Conservation (phyloP, 2,888 invertebrate genomes). For the Drosophila koepferae region DNA sequence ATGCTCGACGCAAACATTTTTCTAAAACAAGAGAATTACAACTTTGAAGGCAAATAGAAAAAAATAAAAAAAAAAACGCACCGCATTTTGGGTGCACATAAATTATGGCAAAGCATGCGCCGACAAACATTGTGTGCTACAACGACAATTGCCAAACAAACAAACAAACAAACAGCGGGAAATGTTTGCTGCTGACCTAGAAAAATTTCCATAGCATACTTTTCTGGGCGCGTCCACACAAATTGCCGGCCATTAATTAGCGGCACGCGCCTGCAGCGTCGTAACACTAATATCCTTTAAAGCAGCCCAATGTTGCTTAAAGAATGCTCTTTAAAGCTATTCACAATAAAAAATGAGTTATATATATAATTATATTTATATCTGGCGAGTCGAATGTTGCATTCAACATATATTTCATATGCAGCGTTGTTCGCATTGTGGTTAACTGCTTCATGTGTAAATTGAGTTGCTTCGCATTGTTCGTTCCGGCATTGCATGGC, state of each 20-base stretch:
- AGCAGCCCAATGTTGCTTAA: conserved; percentile 30
- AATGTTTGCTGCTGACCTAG: conserved; percentile 57
- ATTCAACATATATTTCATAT: conserved; percentile 40
- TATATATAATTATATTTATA: background rate
- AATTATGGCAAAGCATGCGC: conserved; percentile 74
- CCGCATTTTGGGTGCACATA: conserved; percentile 59
- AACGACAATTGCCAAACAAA: conserved; percentile 26
- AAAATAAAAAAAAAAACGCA: background rate
- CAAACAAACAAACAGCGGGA: background rate
- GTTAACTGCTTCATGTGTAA: conserved; percentile 26
- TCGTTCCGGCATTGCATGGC: conserved; percentile 11
- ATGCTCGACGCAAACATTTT: conserved; percentile 36
- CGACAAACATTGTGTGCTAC: conserved; percentile 38
- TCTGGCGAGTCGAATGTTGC: conserved; percentile 15
- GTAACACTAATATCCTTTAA: conserved; percentile 55
- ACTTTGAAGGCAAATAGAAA: conserved; percentile 37
- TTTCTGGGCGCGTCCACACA: conserved; percentile 58
- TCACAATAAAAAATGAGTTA: background rate
- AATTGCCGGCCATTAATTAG: conserved; percentile 75
- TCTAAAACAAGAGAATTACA: conserved; percentile 53
- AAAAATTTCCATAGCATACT: conserved; percentile 60
- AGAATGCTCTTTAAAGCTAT: conserved; percentile 10
- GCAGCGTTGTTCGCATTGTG: conserved; percentile 27
- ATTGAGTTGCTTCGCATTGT: conserved; percentile 22
- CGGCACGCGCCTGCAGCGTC: conserved; percentile 52